These are phyloP conservation scores for Achatina immaculata DNA, from an alignment of 1,140 invertebrate species.

Conservation along the genomic window DNA sequence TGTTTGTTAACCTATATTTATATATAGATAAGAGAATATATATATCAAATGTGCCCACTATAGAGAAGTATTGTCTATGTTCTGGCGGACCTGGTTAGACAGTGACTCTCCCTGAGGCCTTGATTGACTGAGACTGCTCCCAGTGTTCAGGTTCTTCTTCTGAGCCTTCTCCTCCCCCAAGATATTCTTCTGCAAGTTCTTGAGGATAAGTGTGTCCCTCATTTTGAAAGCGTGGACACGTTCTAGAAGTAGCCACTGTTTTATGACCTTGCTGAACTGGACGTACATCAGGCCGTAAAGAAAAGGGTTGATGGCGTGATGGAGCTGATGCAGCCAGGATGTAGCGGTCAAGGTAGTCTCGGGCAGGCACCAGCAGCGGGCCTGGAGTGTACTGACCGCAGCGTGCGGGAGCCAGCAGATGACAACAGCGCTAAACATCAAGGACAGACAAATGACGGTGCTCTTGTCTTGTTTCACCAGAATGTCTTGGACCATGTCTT, in stretches of 20 bases:
- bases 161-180: conserved; percentile 16
- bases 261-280: conserved; percentile 34
- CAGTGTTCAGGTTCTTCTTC: conserved; percentile 7
- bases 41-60: not conserved
- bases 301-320: conserved; percentile 29
- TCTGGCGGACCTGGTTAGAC: not conserved
- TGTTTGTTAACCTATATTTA: not conserved
- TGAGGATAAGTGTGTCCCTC: conserved; percentile 34
- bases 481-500: conserved; percentile 36
- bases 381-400: conserved; percentile 15
- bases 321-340: conserved; percentile 18
- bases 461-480: conserved; percentile 33
- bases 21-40: not conserved
- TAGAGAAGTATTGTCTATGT: conserved; percentile 9
- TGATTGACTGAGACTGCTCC: not conserved
- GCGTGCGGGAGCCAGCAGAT: conserved; percentile 32
- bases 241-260: conserved; percentile 34
- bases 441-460: conserved; percentile 11
- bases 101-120: not conserved
- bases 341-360: conserved; percentile 4
- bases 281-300: conserved; percentile 29
- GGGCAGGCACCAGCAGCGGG: conserved; percentile 22
- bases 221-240: conserved; percentile 30
- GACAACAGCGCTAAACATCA: conserved; percentile 15
- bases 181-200: conserved; percentile 30